Conservation (phyloP, 2,113 vertebrate species). For the Notarius quadriscutis region DNA sequence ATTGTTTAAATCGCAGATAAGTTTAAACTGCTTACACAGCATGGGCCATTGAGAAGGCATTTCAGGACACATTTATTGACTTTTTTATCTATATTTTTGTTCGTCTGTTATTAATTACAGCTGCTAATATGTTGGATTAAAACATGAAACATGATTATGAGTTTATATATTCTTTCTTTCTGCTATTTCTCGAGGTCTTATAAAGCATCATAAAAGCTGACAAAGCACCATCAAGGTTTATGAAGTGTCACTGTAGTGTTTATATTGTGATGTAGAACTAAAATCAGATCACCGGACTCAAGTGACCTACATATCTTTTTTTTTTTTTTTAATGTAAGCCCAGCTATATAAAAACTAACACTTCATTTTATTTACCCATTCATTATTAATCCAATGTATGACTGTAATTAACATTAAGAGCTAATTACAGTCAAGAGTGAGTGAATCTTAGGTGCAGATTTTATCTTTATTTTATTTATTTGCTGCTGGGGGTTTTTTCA, state of each 20-base stretch:
- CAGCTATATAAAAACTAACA: not conserved
- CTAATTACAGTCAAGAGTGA: no score
- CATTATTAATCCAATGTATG: not conserved
- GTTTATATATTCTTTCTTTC: not conserved
- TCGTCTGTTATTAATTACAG: not conserved
- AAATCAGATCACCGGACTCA: not conserved
- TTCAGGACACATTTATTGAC: not conserved
- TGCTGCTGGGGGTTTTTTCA: not conserved
- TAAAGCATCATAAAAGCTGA: not conserved
- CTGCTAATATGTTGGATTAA: not conserved
- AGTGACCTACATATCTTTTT: not conserved
- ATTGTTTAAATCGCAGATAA: constrained; percentile 9
- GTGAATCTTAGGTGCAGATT: no score
- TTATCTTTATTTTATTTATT: not conserved
- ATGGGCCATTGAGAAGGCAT: not conserved
- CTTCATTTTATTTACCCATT: not conserved
- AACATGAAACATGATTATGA: not conserved
- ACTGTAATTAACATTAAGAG: not conserved
- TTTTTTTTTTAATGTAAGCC: not conserved
- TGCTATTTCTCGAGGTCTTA: not conserved
- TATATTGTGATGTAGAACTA: not conserved
- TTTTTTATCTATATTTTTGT: not conserved
- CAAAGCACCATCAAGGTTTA: not conserved
- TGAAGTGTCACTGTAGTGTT: not conserved
- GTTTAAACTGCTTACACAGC: not conserved